Base-by-base conservation (phyloP, 2,888 invertebrate genomes). In the Latheticus oryzae region DNA sequence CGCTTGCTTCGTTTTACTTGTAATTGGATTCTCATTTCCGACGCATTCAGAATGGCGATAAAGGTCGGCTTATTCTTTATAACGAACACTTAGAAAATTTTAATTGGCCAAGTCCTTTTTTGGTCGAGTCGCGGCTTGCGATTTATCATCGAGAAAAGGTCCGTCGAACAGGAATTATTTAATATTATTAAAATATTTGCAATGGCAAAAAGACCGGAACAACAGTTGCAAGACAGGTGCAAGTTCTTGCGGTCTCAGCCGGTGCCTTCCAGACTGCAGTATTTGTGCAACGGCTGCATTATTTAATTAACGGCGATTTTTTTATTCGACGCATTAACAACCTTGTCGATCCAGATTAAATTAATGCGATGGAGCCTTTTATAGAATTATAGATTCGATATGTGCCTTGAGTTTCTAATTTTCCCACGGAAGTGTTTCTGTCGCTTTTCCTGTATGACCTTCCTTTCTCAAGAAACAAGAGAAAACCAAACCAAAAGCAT, bases 21-120 rank as follows among this genome's bases (percentile, higher is more conserved):
- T 77, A 77, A 78, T 77, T 78, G 77, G 77, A 75, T 73, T 76
- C 76, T 76, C 76, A 77, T 78, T 78, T 78, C 76, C 76, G 77
- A 77, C 77, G 77, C 77, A 77, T 77, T 75, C 74, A 73, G 76
- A 75, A 78, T 77, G 76, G 77, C 78, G 75, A 77, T 76, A 76
- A 76, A 75, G 73, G 76, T 72, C 75, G 74, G 69, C 73, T 69
- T 74, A 74, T 76, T 74, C 76, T 76, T 76, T 76, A 74, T 73
- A 73, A 68, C 71, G 68, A 68, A 71, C 76, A 76, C 76, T 77
- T 75, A 74, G 77, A 74, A 76, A 77, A 78, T 78, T 78, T 78
- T 78, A 78, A 78, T 78, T 78, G 77, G 78, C 74, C 76, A 70
- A 74, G 73, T 73, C 70, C 76, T 74, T 77, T 76, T 77, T 77